Base-by-base conservation (phyloP, 2,113 vertebrate species). In the Paralichthys olivaceus region DNA sequence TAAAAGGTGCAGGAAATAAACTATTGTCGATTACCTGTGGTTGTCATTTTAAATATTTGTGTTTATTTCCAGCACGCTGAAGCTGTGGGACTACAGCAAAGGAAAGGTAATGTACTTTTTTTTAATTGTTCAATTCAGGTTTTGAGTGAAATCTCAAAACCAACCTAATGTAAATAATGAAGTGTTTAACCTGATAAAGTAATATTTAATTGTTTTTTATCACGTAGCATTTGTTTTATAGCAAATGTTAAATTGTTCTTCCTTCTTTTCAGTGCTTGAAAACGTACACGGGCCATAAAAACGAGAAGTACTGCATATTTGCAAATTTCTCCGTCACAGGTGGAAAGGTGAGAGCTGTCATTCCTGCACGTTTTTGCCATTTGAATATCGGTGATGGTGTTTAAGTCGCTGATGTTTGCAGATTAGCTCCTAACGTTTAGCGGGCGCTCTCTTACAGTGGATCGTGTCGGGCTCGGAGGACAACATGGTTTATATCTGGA, bases 11-110 rank as follows among this genome's bases (percentile, higher is more conserved):
- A 55, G 43, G 22, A 6, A 20, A 43, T 1, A 23, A 4, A 55
- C 0, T 0, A 13, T 2, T 1, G n/a, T 28, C 13, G 7, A 13
- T n/a, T 15, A 40, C 7, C 25, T 20, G 28, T 25, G n/a, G n/a
- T 61, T 17, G 32, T 3, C 40, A 14, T 43, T 2, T 26, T 2
- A 34, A 22, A 66, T 49, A 0, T 25, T 51, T 55, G 11, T 83
- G 29, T 81, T 65, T 15, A 23, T 82, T 89, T 79, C 7, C 86
- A 99, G 98, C 94, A 99, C 98, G 9, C 94, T 99, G 84, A 99
- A 99, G 85, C 96, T 99, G 91, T 99, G 98, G 98, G 98, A 99
- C 94, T 99, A 99, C 96, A 99, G 98, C 93, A 99, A 99, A 94
- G 98, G 98, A 92, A 99, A 99, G 96, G 98, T 99, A 51, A n/a